Evolutionary conservation across 2,797 vertebrate species (phyloP), one percentile per base, ranked within the genome.

Genomic region (Sparidentex hasta): DNA sequence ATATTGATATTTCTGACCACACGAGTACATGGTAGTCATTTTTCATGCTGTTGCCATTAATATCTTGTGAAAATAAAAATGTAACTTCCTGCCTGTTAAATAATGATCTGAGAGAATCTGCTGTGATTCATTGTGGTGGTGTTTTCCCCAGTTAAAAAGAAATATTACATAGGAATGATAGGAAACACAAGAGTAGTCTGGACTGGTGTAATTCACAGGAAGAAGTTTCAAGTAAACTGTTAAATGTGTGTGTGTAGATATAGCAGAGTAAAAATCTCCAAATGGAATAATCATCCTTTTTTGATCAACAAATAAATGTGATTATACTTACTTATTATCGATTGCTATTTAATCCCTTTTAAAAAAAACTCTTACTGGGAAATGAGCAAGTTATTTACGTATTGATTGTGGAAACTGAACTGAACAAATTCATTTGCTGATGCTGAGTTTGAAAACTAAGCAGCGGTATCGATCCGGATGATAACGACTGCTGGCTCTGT

Each of bases 401-500:
- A 78, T 76, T 66, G 76, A 69, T 65, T 3, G 11, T 46, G 13
- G 41, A 8, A 48, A 63, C 25, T 61, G 70, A 79, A 77, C 41
- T 18, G 14, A 20, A 57, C 29, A 43, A 27, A 78, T 48, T 48
- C 0, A 59, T 79, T 80, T 70, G 68, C 55, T 51, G 20, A 11
- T 52, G 55, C 55, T 27, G 18, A 79, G 20, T 68, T 54, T 61
- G 48, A 71, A 65, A 74, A 41, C 46, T 11, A 23, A 65, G 47
- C 48, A 33, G 61, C 64, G 44, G 11, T 47, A 71, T 79, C 0
- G 58, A 81, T 72, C 20, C 9, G 14, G 29, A 1, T 2, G 0
- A 11, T 44, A 20, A 48, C 13, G 27, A 65, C 58, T 55, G 41
- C 66, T 44, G 48, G 2, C 27, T 58, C 62, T 61, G 3, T 59